Evolutionary conservation across 2,113 vertebrate species (phyloP).

Genomic region (Brienomyrus brachyistius): DNA sequence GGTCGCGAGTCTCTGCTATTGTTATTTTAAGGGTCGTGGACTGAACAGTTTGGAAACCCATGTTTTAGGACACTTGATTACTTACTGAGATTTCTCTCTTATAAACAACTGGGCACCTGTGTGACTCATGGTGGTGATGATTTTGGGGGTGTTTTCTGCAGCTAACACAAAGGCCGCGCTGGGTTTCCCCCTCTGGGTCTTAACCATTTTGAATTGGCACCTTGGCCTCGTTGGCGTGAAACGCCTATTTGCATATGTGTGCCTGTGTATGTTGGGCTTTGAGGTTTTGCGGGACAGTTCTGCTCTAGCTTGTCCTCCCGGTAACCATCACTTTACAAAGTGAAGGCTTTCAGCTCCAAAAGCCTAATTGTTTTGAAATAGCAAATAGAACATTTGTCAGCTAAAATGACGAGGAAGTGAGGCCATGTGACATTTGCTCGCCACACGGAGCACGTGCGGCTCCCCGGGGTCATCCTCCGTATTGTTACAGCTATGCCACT

Average conservation of each 20-base stretch:
- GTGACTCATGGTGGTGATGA: not conserved
- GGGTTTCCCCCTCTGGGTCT: not conserved
- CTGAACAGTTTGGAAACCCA: not conserved
- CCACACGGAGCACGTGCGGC: conserved; percentile 59
- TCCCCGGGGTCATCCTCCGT: conserved; percentile 73
- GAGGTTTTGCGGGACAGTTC: not conserved
- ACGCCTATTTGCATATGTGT: not conserved
- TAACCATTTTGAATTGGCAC: not conserved
- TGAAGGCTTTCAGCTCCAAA: conserved; percentile 27
- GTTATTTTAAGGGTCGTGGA: not conserved
- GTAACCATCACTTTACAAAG: conserved; percentile 42
- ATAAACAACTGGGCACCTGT: not conserved
- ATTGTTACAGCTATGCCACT: conserved; percentile 76
- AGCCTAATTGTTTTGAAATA: conserved; percentile 78
- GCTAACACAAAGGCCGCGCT: not conserved
- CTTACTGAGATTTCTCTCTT: not conserved
- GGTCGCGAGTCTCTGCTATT: not conserved
- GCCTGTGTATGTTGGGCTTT: not conserved
- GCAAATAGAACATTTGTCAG: conserved; percentile 89
- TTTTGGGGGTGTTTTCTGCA: not conserved
- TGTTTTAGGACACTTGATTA: not conserved
- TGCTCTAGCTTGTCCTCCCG: not conserved
- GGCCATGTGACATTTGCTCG: conserved; percentile 79
- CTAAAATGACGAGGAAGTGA: conserved; percentile 77
- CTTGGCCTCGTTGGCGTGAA: not conserved